Percentiles rank a stretch among this genome's conserved stretches.
These are phyloP conservation scores for Dynastes grantii DNA, from an alignment of 2,888 invertebrate species.

Conservation along the genomic window DNA sequence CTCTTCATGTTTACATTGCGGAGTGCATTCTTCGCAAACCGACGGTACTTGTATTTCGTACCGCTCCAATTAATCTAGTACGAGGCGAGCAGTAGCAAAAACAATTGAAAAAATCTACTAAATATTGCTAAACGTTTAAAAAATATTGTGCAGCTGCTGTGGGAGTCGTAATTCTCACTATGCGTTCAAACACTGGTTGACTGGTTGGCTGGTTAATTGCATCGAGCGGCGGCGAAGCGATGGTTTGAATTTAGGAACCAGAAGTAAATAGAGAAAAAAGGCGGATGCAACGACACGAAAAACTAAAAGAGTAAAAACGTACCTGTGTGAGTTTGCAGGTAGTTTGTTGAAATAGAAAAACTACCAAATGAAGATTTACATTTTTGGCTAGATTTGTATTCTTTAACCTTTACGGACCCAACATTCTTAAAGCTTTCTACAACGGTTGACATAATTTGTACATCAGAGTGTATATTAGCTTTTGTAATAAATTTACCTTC, in stretches of 20 bases:
- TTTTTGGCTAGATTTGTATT: too few species aligned
- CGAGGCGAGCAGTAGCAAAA: slow-evolving; percentile 23
- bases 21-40: slow-evolving; percentile 18
- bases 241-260: slow-evolving; percentile 7
- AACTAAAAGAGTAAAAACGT: too few species aligned
- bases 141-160: slow-evolving; percentile 40
- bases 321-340: too few species aligned
- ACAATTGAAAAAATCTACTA: slow-evolving; percentile 39
- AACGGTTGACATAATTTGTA: too few species aligned
- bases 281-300: slow-evolving; percentile 3
- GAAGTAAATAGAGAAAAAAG: slow-evolving; percentile 5
- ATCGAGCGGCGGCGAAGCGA: neutral
- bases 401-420: too few species aligned
- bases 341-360: too few species aligned
- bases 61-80: slow-evolving; percentile 35
- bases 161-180: neutral
- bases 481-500: too few species aligned
- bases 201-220: neutral
- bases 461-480: too few species aligned
- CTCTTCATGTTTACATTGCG: slow-evolving; percentile 39
- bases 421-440: too few species aligned
- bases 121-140: slow-evolving; percentile 41
- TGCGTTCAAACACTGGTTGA: neutral
- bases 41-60: slow-evolving; percentile 33
- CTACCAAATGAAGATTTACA: too few species aligned